These are phyloP conservation scores for Megalurothrips usitatus DNA, from an alignment of 2,888 invertebrate genomes.

Conservation along the genomic window DNA sequence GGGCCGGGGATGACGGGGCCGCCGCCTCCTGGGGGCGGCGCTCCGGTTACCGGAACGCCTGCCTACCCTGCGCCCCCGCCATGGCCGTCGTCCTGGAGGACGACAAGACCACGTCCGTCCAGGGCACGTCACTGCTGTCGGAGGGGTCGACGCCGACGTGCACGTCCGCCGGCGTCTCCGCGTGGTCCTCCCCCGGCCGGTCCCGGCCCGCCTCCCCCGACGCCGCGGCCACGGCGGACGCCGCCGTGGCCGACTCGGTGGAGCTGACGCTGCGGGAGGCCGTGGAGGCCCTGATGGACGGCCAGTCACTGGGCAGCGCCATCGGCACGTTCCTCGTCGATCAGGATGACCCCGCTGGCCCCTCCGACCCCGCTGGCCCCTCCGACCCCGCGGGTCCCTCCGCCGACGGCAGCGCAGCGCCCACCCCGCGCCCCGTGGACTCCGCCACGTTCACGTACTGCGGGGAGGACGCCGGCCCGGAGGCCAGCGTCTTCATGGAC, in stretches of 20 bases:
- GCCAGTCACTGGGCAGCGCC: neutral
- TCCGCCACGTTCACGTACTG: slow-evolving; percentile 1
- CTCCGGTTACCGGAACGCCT: neutral
- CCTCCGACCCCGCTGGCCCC: neutral
- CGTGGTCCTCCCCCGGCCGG: neutral
- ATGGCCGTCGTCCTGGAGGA: neutral
- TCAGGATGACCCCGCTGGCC: neutral
- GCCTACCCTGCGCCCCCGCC: neutral
- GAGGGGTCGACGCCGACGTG: neutral
- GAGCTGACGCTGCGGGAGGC: neutral
- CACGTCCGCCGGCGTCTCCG: neutral
- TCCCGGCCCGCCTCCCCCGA: no score
- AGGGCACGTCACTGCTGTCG: slow-evolving; percentile 5
- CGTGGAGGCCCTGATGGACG: slow-evolving; percentile 4
- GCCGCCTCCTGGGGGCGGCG: neutral
- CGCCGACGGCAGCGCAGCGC: neutral
- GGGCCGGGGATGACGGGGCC: neutral
- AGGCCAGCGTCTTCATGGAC: neutral
- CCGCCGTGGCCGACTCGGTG: slow-evolving; percentile 1
- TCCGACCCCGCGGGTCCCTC: neutral
- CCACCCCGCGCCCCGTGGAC: neutral
- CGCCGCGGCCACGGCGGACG: neutral
- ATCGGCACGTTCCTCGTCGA: neutral
- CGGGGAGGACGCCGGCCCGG: neutral
- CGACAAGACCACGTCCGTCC: neutral